Percentiles rank a stretch among this genome's conserved stretches.
Conservation (phyloP, 1,140 invertebrate species). For the Drosophila subobscura region DNA sequence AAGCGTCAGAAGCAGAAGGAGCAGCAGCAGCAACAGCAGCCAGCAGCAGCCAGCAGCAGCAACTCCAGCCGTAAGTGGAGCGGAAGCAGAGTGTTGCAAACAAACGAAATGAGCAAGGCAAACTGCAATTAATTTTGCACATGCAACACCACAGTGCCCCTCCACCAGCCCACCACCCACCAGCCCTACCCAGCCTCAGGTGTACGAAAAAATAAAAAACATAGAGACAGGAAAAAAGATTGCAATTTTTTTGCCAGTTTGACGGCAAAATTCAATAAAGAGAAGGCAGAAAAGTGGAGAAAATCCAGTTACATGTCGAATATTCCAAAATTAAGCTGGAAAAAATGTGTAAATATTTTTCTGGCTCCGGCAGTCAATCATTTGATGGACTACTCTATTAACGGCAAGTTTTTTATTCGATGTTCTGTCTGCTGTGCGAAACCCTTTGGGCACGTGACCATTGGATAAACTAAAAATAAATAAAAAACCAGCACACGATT, state of each 20-base stretch:
- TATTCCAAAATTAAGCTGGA: neutral
- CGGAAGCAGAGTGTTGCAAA: conserved; percentile 50
- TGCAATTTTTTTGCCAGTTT: conserved; percentile 21
- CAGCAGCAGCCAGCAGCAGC: conserved; percentile 21
- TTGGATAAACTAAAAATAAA: conserved; percentile 22
- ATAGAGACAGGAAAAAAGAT: no score
- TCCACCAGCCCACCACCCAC: neutral
- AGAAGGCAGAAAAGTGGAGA: neutral
- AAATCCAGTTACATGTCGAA: conserved; percentile 22
- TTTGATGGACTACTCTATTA: neutral
- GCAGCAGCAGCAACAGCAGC: conserved; percentile 8
- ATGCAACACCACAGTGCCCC: conserved; percentile 13
- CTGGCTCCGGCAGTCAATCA: conserved; percentile 1
- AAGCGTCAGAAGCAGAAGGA: conserved; percentile 12
- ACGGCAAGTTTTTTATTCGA: neutral
- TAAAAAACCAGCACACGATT: conserved; percentile 17
- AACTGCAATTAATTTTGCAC: conserved; percentile 39
- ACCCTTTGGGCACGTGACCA: conserved; percentile 37
- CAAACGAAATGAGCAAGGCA: conserved; percentile 40
- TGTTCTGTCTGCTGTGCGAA: neutral
- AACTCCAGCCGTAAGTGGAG: conserved; percentile 58
- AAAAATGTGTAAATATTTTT: conserved; percentile 27
- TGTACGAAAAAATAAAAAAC: no score
- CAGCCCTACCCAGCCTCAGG: neutral
- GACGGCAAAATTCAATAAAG: neutral